These are phyloP conservation scores for Erannis defoliaria DNA, from an alignment of 2,888 invertebrate species.

Conservation along the genomic window DNA sequence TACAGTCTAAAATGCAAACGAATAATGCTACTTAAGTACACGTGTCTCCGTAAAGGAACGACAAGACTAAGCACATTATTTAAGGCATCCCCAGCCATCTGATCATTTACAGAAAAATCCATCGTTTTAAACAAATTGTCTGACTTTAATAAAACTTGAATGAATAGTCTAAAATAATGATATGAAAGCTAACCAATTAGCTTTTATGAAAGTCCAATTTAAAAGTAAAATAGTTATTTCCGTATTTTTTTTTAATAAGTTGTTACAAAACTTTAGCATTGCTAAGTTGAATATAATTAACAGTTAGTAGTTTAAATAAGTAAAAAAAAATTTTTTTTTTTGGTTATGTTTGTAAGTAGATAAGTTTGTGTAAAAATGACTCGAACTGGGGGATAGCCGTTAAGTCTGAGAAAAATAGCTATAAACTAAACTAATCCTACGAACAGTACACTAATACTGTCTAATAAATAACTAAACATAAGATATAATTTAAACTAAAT, in stretches of 20 bases:
- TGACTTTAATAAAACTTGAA: too few relatives aligned
- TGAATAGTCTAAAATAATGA: background rate
- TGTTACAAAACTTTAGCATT: too few relatives aligned
- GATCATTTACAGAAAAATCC: background rate
- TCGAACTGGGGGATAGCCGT: too few relatives aligned
- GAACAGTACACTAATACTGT: constrained; percentile 59
- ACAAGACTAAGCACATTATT: constrained; percentile 32
- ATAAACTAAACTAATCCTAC: constrained; percentile 38
- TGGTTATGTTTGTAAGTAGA: too few relatives aligned
- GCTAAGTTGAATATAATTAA: too few relatives aligned
- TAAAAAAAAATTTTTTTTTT: too few relatives aligned
- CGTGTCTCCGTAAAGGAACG: constrained; percentile 14
- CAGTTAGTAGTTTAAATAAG: too few relatives aligned
- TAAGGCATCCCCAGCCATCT: constrained; percentile 36
- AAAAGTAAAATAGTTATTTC: too few relatives aligned
- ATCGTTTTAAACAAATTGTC: too few relatives aligned
- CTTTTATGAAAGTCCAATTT: too few relatives aligned
- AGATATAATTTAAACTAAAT: constrained; percentile 44
- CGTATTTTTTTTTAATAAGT: too few relatives aligned
- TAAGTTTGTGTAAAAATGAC: too few relatives aligned
- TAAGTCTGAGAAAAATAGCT: constrained; percentile 15
- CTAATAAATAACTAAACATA: constrained; percentile 60
- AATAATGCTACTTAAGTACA: constrained; percentile 24
- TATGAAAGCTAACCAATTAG: background rate
- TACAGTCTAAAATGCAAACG: constrained; percentile 34